Conservation (phyloP, 1,140 invertebrate species). For the Papilio polytes region DNA sequence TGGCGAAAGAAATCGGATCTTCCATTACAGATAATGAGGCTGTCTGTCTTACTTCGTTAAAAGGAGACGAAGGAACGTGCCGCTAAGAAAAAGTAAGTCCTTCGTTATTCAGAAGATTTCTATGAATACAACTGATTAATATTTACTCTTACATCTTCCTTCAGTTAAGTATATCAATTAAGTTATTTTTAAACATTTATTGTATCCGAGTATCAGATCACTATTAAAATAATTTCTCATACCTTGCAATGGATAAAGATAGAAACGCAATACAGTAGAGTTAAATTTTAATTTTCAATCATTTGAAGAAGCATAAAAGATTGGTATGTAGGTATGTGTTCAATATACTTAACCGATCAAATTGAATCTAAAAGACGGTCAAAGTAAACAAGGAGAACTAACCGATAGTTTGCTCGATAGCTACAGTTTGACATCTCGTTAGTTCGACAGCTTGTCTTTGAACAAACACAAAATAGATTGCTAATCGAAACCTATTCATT, state of each 20-base stretch:
- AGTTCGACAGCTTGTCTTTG: background rate
- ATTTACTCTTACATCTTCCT: no score
- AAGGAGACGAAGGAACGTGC: background rate
- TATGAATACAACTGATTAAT: background rate
- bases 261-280: background rate
- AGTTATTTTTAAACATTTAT: no score
- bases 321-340: background rate
- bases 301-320: background rate
- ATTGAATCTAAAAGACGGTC: background rate
- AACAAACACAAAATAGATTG: background rate
- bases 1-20: slow-evolving; percentile 18
- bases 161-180: no score
- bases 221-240: no score
- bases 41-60: background rate
- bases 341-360: background rate
- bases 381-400: background rate
- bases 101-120: background rate
- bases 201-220: no score
- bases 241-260: no score
- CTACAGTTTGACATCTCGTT: background rate
- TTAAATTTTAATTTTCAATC: background rate
- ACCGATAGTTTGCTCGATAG: background rate
- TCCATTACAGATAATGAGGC: background rate
- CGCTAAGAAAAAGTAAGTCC: background rate
- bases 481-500: background rate